Evolutionary conservation across 2,113 vertebrate species (phyloP).

Genomic region (Varanus komodoensis): DNA sequence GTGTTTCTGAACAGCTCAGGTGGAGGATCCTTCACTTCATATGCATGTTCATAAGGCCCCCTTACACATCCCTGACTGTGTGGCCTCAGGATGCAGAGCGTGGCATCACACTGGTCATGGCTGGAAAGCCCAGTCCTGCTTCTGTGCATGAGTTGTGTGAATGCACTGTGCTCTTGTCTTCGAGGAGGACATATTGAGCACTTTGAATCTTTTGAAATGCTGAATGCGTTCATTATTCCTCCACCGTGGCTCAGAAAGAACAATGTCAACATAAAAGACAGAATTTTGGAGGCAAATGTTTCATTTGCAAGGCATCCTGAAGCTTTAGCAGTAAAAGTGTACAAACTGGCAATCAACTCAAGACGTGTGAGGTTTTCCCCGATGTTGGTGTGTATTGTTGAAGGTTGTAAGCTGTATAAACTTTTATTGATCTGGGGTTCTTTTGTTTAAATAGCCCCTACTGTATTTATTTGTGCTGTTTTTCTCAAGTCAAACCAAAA

Average conservation of each 20-base stretch:
- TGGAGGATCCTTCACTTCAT: background rate
- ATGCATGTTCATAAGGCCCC: background rate
- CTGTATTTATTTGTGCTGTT: constrained; percentile 83
- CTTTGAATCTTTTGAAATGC: background rate
- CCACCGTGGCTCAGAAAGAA: constrained; percentile 14
- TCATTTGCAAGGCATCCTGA: constrained; percentile 73
- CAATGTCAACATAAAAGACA: constrained; percentile 46
- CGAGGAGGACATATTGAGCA: background rate
- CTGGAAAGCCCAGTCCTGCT: background rate
- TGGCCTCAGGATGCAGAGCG: background rate
- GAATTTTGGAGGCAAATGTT: constrained; percentile 53
- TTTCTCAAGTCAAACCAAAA: constrained; percentile 82
- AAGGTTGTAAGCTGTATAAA: constrained; percentile 83
- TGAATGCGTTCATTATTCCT: background rate
- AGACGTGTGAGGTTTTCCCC: constrained; percentile 79
- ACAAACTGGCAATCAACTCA: constrained; percentile 80
- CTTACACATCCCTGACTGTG: background rate
- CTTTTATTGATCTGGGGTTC: constrained; percentile 81
- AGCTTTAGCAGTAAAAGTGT: constrained; percentile 77
- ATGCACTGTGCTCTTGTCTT: background rate
- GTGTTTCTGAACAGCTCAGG: background rate
- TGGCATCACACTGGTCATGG: too few species aligned
- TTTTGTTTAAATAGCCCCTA: constrained; percentile 83
- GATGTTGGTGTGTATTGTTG: constrained; percentile 68
- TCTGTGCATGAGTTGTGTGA: background rate